Base-by-base conservation (phyloP, 2,888 invertebrate species). In the Pinctada fucata region DNA sequence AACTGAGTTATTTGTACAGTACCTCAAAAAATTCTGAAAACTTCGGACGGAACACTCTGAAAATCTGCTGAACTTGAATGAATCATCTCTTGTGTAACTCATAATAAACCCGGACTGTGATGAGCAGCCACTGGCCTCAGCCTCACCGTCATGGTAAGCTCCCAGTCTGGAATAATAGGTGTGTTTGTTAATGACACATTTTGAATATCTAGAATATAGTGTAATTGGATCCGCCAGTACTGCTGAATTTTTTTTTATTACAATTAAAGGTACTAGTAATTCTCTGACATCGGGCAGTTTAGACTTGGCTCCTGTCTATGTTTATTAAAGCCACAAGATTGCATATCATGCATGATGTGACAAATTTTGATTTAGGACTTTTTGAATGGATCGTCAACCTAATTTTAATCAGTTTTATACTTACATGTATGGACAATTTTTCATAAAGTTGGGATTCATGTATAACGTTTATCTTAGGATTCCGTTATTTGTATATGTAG, bases 91-190 rank as follows among this genome's bases (percentile, higher is more conserved):
- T 51, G 86, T 87, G 74, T 88, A 88, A 74, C 88, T 88, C 89
- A 89, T 89, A 63, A 89, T 84, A 80, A 83, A 87, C 6, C 89
- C 88, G 0, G 88, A 88, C 58, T 83, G 83, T 10, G 83, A 84
- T 49, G 87, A 80, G 68, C 89, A 89, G 10, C 74, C 72, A 2
- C 78, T 78, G 0, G 88, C 87, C 67, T 86, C 86, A 3, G 85
- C 85, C 76, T 88, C 88, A 0, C 89, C 89, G 74, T 89, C 89
- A 79, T 89, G 89, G 47, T 88, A 88, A 0, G 88, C 88, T 6
- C 88, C 88, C 2, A 89, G 80, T 68, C 89, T 89, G 72, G 5
- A 82, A 72, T 66, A 16, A 31, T 1, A 31, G 31, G 31, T 31
- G 31, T 31, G 31, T 31, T 31, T 31, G 0, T 31, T 1, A 31